Percentiles rank a stretch among this genome's conserved stretches.
Conservation (phyloP, 1,140 invertebrate genomes). For the Muscidifurax raptorellus region DNA sequence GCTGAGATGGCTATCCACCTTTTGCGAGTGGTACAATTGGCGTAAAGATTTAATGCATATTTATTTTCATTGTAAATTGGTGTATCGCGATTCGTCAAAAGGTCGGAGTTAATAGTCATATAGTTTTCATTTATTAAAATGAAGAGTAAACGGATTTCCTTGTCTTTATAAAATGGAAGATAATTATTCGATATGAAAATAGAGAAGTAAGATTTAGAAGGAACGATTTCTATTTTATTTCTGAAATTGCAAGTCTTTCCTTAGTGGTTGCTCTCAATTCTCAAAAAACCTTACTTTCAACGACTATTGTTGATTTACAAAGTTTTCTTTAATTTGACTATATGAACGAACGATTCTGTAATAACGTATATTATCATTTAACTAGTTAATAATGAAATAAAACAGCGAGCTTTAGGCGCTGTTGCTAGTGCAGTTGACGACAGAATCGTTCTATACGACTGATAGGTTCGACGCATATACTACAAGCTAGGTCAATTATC, state of each 20-base stretch:
- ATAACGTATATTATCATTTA: background rate
- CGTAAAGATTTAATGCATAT: background rate
- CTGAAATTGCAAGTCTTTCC: background rate
- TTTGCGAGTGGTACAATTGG: background rate
- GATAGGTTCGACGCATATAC: conserved; percentile 19
- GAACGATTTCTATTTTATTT: conserved; percentile 13
- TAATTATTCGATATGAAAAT: conserved; percentile 27
- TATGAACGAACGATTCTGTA: background rate
- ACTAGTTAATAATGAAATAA: background rate
- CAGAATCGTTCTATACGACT: conserved; percentile 6
- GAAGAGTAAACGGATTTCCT: background rate
- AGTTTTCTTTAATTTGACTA: conserved; percentile 11
- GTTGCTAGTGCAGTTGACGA: background rate
- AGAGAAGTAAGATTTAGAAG: conserved; percentile 5
- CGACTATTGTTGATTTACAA: conserved; percentile 16
- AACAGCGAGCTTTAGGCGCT: background rate
- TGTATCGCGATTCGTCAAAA: background rate
- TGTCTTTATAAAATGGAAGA: background rate
- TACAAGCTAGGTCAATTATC: conserved; percentile 19
- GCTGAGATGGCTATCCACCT: background rate
- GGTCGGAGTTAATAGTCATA: background rate
- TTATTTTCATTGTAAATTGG: conserved; percentile 24
- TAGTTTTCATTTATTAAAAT: background rate
- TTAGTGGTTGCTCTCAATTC: background rate
- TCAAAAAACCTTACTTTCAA: conserved; percentile 27